Percentiles rank a stretch among this genome's conserved stretches.
Conservation (phyloP, 1,140 invertebrate species). For the Ladona fulva region DNA sequence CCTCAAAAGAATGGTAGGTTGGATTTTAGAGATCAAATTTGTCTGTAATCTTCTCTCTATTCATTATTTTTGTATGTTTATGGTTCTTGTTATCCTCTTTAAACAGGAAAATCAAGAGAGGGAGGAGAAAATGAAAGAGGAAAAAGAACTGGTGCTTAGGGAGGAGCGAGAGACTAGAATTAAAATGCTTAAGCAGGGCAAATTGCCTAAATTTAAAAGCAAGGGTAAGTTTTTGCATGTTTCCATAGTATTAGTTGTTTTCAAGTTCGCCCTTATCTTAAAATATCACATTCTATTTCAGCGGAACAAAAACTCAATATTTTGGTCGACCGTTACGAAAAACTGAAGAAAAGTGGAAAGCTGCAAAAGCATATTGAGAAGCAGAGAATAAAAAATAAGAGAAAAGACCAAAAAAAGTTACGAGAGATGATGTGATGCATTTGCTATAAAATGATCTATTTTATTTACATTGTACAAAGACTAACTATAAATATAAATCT, state of each 20-base stretch:
- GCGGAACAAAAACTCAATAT: constrained; percentile 56
- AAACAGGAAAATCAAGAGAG: constrained; percentile 55
- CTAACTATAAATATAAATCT: no score
- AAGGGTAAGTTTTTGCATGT: constrained; percentile 68
- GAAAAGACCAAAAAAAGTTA: constrained; percentile 32
- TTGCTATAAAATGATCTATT: no score
- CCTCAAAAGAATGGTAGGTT: constrained; percentile 52
- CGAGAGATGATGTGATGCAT: neutral
- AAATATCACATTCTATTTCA: constrained; percentile 36
- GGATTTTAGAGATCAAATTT: no score
- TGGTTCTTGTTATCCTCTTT: no score
- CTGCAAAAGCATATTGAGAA: constrained; percentile 65
- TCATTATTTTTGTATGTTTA: no score
- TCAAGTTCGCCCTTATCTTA: no score
- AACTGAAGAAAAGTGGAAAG: constrained; percentile 58
- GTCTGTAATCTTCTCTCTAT: no score
- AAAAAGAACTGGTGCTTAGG: constrained; percentile 42
- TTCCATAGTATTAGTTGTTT: neutral
- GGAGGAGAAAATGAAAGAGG: constrained; percentile 45
- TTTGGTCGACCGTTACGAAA: constrained; percentile 60
- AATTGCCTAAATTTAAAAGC: constrained; percentile 60
- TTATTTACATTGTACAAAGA: no score
- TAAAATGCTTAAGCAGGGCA: constrained; percentile 50
- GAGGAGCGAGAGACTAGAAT: constrained; percentile 47
- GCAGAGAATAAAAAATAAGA: constrained; percentile 52